Evolutionary conservation across 2,888 invertebrate species (phyloP), one percentile per base, ranked within the genome.

Genomic region (Prosopocoilus inquinatus): DNA sequence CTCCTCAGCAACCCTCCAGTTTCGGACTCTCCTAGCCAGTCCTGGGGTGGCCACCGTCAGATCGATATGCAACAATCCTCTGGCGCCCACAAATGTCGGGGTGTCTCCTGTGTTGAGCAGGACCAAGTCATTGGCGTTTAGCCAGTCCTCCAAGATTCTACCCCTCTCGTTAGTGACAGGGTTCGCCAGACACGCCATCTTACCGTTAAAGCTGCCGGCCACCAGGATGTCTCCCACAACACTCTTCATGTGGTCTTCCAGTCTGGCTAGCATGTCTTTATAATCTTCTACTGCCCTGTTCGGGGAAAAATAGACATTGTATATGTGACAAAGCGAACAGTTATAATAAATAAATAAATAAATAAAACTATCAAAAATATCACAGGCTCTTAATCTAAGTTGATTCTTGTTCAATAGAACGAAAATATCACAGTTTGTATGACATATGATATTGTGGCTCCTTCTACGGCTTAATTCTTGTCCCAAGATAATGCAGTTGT

Each of bases 131-230:
- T 20, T 20, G 1, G 28, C 28, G n/a, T 20, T 11, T 2, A 57
- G 11, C 56, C 56, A 58, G 3, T 58, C 58, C 32, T 49, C 58
- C 16, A 58, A 28, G n/a, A 50, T 58, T 16, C 9, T 15, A 9
- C 58, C 51, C 15, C 51, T 46, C 12, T 9, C 8, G 32, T 58
- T 58, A 5, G 12, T 36, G 5, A n/a, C 47, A 11, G 12, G 9
- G 7, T 52, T 20, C 4, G 51, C 55, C 0, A 35, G 53, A 13
- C 33, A 12, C 9, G 32, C n/a, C 4, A 45, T 47, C 28, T 49
- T 58, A 9, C 51, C 58, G 38, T 58, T 58, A 8, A 58, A 36
- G n/a, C n/a, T n/a, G n/a, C n/a, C n/a, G n/a, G n/a, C n/a, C n/a
- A n/a, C n/a, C n/a, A n/a, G n/a, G n/a, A 38, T 57, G 50, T n/a